Conservation (phyloP, 2,797 vertebrate species). For the Melanotaenia pygmaea region DNA sequence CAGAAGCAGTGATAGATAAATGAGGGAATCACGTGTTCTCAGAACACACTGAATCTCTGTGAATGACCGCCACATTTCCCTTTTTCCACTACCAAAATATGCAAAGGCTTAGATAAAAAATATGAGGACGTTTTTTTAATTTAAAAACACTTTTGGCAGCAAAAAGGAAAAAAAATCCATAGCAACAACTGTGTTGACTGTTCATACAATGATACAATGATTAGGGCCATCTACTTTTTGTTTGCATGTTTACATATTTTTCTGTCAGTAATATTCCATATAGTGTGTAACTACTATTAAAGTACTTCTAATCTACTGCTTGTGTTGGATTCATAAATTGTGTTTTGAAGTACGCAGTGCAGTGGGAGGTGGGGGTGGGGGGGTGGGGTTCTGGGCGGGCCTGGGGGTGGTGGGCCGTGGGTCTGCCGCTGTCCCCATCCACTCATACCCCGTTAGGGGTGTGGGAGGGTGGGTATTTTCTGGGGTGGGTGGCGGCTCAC, state of each 20-base stretch:
- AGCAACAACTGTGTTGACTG: conserved; percentile 9
- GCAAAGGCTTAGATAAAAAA: conserved; percentile 13
- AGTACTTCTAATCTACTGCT: too few species aligned
- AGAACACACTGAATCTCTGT: not conserved
- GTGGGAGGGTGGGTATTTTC: too few species aligned
- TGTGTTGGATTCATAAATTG: not conserved
- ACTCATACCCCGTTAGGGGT: too few species aligned
- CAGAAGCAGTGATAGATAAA: not conserved
- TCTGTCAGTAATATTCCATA: not conserved
- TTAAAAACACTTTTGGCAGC: not conserved
- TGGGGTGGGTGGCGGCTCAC: too few species aligned
- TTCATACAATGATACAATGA: not conserved
- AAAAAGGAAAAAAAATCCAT: not conserved
- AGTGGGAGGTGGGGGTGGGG: conserved; percentile 31
- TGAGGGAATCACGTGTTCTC: not conserved
- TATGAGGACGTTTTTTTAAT: conserved; percentile 25
- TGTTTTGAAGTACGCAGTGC: not conserved
- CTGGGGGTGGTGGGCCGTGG: too few species aligned
- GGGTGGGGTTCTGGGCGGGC: conserved; percentile 16
- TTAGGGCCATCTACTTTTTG: not conserved
- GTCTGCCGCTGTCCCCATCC: too few species aligned
- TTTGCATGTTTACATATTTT: not conserved
- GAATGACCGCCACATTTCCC: conserved; percentile 5
- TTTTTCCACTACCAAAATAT: conserved; percentile 20
- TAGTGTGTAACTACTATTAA: not conserved